Conservation (phyloP, 2,113 vertebrate genomes). For the Pteronura brasiliensis region DNA sequence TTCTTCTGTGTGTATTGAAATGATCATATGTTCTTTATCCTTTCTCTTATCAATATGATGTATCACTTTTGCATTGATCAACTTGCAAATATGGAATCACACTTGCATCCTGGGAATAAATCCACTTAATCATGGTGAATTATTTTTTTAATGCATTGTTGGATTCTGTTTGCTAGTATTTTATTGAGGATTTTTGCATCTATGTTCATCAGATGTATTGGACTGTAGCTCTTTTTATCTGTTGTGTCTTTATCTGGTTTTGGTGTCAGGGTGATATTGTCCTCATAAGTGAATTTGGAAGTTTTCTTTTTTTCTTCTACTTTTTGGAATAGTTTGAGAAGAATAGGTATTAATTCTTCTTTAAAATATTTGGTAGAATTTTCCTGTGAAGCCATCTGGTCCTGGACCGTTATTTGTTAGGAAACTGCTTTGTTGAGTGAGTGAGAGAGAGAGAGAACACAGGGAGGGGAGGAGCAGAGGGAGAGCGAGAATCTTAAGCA, state of each 20-base stretch:
- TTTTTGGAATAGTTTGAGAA: not conserved
- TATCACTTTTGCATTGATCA: too few relatives aligned
- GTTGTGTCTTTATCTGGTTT: not conserved
- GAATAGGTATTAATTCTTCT: not conserved
- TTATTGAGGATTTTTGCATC: not conserved
- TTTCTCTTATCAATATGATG: not conserved
- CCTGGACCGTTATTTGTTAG: not conserved
- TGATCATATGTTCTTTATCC: not conserved
- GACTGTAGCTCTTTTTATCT: not conserved
- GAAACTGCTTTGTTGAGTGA: not conserved
- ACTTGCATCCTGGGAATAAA: not conserved
- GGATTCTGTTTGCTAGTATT: not conserved
- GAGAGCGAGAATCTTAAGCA: too few relatives aligned
- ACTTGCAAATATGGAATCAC: not conserved
- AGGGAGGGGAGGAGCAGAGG: too few relatives aligned
- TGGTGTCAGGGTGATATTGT: not conserved
- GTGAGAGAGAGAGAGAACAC: too few relatives aligned
- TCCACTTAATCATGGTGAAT: not conserved
- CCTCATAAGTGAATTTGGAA: not conserved
- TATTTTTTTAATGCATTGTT: not conserved
- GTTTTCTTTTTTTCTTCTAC: not conserved
- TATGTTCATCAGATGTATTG: not conserved
- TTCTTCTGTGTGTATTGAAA: not conserved
- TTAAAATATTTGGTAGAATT: not conserved
- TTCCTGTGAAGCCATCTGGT: not conserved